These are phyloP conservation scores for Anniella stebbinsi DNA, from an alignment of 2,797 vertebrate genomes.

Conservation along the genomic window DNA sequence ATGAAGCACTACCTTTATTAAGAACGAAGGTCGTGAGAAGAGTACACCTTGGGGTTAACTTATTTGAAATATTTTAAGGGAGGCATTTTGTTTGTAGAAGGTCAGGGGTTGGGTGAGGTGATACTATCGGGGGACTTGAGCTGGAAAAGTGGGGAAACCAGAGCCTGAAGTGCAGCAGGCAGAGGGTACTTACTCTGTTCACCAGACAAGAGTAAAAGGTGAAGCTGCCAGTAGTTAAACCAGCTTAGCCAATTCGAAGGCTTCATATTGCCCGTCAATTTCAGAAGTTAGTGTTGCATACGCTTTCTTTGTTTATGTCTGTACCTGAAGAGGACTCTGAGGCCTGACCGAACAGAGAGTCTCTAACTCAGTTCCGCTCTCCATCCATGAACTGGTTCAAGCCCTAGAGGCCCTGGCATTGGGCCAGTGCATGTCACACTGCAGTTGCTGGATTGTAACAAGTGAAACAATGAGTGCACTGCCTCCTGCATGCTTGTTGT, in stretches of 20 bases:
- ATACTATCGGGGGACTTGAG: too few relatives aligned
- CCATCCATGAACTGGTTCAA: not conserved
- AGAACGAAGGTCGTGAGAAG: too few relatives aligned
- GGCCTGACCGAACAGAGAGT: not conserved
- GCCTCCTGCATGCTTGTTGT: too few relatives aligned
- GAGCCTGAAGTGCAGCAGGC: not conserved
- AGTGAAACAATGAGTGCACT: too few relatives aligned
- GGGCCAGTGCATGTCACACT: too few relatives aligned
- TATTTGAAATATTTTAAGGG: not conserved
- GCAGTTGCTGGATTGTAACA: too few relatives aligned
- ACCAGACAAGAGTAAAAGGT: too few relatives aligned
- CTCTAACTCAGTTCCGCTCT: too few relatives aligned
- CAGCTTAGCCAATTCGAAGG: not conserved
- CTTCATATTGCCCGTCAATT: not conserved
- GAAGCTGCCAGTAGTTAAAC: not conserved
- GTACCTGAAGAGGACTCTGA: not conserved
- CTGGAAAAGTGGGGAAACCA: too few relatives aligned
- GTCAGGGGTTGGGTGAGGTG: not conserved
- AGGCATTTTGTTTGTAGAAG: not conserved
- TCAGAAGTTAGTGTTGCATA: not conserved
- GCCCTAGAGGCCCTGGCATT: not conserved
- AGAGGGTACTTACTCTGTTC: not conserved
- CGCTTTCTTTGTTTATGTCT: not conserved
- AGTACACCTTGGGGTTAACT: not conserved
- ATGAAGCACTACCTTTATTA: not conserved